A percentile compares a stretch with the other conserved stretches of the same genome.
Evolutionary conservation across 2,888 invertebrate genomes (phyloP).

Genomic region (Chouioia cunea): DNA sequence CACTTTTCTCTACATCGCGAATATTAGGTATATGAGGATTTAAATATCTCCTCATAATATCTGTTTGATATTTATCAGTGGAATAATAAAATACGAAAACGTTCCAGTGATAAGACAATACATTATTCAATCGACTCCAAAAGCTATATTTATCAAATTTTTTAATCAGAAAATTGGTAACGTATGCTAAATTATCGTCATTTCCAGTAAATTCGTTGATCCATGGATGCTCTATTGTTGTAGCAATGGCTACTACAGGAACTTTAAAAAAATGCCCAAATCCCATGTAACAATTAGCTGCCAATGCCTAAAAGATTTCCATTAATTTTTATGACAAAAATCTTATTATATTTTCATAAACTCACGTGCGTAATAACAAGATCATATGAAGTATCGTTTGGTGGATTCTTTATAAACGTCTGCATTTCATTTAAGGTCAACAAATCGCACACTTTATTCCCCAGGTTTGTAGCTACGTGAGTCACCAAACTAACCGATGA

Average conservation of each 20-base stretch:
- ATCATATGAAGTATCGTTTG: too few species aligned
- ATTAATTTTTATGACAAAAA: too few species aligned
- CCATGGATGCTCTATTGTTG: constrained; percentile 47
- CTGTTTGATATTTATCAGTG: constrained; percentile 45
- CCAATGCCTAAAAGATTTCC: constrained; percentile 46
- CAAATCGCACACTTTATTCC: too few species aligned
- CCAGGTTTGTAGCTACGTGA: too few species aligned
- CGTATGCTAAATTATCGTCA: constrained; percentile 50
- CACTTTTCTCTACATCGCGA: constrained; percentile 50
- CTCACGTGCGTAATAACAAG: not conserved
- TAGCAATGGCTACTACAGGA: constrained; percentile 46
- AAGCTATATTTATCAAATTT: constrained; percentile 45
- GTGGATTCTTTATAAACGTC: too few species aligned
- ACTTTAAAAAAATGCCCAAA: constrained; percentile 53
- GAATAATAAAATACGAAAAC: constrained; percentile 20
- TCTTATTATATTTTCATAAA: too few species aligned
- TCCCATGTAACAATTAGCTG: constrained; percentile 53
- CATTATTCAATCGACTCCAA: constrained; percentile 52
- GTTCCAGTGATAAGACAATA: not conserved
- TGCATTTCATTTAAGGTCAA: too few species aligned
- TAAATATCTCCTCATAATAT: constrained; percentile 50
- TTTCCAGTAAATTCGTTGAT: constrained; percentile 49
- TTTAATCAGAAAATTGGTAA: not conserved
- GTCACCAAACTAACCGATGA: too few species aligned
- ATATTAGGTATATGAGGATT: constrained; percentile 61